A percentile compares a stretch with the other conserved stretches of the same genome.
Evolutionary conservation across 1,140 invertebrate genomes (phyloP).

Genomic region (Lanistes nyassanus): DNA sequence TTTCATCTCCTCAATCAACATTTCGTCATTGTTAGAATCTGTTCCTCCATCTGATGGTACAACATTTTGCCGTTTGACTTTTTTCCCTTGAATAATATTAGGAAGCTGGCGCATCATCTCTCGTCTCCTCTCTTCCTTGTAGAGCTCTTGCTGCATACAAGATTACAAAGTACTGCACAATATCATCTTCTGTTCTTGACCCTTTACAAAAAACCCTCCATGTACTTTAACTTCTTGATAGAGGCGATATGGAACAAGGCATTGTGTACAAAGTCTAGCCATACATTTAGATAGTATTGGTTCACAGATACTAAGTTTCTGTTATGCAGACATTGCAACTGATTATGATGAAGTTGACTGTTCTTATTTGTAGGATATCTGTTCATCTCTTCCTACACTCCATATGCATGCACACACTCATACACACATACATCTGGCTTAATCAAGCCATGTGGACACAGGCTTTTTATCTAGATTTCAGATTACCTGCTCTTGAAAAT

Average conservation of each 20-base stretch:
- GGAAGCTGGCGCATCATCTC: constrained; percentile 71
- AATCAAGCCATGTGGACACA: no score
- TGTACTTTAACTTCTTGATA: no score
- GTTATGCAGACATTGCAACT: no score
- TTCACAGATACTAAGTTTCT: no score
- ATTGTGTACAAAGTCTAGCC: no score
- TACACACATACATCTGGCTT: background rate
- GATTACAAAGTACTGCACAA: constrained; percentile 3
- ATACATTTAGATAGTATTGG: no score
- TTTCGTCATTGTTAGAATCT: constrained; percentile 39
- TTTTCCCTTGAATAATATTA: constrained; percentile 76
- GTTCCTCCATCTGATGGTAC: constrained; percentile 17
- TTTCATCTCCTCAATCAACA: constrained; percentile 47
- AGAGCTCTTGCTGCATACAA: constrained; percentile 65
- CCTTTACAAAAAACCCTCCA: no score
- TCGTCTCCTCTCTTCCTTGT: constrained; percentile 72
- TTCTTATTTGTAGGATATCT: no score
- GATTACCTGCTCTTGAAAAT: constrained; percentile 14
- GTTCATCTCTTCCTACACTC: background rate
- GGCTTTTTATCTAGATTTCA: background rate
- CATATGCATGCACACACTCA: background rate
- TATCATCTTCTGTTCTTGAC: background rate
- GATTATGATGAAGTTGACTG: no score
- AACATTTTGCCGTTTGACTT: constrained; percentile 68
- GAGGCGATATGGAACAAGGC: no score